Base-by-base conservation (phyloP, 1,140 invertebrate species). In the Armadillidium nasatum region DNA sequence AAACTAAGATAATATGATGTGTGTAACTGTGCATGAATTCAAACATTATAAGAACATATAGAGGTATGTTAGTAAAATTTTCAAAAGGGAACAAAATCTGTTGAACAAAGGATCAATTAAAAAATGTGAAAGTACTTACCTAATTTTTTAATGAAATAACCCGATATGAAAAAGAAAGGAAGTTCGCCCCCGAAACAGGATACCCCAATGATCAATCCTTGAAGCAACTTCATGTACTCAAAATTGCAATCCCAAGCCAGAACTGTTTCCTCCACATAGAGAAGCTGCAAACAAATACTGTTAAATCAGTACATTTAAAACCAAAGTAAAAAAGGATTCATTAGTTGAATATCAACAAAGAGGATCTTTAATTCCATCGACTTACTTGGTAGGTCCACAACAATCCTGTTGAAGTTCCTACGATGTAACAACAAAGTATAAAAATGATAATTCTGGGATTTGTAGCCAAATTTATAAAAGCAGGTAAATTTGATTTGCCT, bases 161-260 rank as follows among this genome's bases (percentile, higher is more conserved):
- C 92, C 19, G 93, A 94, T 13, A 94, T 83, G 83, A 95, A 94
- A 85, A 96, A 93, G 81, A 95, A 94, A 0, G 93, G 93, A 76
- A 95, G 84, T 85, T 96, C 94, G n/a, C 95, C 95, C 23, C 90
- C 85, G 81, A 96, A 91, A 80, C 91, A 93, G 83, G 95, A 92
- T 70, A 95, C 88, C 6, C 89, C 89, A 82, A 91, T 90, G 6
- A 90, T 89, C 0, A 91, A 81, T 0, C 94, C 95, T 84, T 96
- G 89, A 0, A 97, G 83, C 0, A 94, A 91, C 85, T 95, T 94
- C 9, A 92, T 77, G 74, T 78, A 81, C 11, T 76, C 45, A 71
- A 80, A 85, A 54, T 86, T 85, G 3, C 85, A 83, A 71, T 80
- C 76, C 76, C 82, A 81, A 15, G 76, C 79, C 43, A 81, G 83